Base-by-base conservation (phyloP, 2,113 vertebrate genomes). In the Chaenogobius annularis region DNA sequence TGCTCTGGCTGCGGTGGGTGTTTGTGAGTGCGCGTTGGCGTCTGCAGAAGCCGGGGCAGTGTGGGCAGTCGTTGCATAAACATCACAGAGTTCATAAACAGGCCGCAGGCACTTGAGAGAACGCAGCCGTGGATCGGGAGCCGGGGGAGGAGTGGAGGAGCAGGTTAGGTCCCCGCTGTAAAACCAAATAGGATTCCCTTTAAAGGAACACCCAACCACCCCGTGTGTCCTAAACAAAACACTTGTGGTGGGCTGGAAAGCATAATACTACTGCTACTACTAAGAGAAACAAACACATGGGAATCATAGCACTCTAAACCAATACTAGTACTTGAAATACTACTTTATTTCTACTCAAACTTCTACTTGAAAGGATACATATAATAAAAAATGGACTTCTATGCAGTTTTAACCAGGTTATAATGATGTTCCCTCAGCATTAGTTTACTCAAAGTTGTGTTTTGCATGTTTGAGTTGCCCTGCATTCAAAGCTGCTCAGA, bases 1-100 rank as follows among this genome's bases (percentile, higher is more conserved):
- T 54, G 73, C 69, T 54, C 66, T 69, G 70, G 17, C 17, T 20
- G 63, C 65, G 15, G 74, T 72, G 74, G 85, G 84, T 83, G 75
- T 84, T 83, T 78, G 70, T 81, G 81, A 3, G 26, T 72, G 79
- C 54, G 83, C 31, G 82, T 78, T 11, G 81, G 76, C 12, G 75
- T 75, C 74, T 71, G 75, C 73, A 68, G 74, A 74, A 79, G 37
- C 37, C 59, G 71, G 74, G 12, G 72, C 73, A 74, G 80, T 68
- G 77, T 89, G 87, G 84, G 90, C 81, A 87, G 84, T 35, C 70
- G 9, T 75, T 83, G 84, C 82, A 89, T 88, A 90, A 91, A 91
- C 87, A 89, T 85, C 78, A 82, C 81, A 75, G 74, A 73, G 75
- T 81, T 80, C 85, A 89, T 84, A 82, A 89, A 88, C 83, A 90